Evolutionary conservation across 2,888 invertebrate species (phyloP).

Genomic region (Leucania comma): DNA sequence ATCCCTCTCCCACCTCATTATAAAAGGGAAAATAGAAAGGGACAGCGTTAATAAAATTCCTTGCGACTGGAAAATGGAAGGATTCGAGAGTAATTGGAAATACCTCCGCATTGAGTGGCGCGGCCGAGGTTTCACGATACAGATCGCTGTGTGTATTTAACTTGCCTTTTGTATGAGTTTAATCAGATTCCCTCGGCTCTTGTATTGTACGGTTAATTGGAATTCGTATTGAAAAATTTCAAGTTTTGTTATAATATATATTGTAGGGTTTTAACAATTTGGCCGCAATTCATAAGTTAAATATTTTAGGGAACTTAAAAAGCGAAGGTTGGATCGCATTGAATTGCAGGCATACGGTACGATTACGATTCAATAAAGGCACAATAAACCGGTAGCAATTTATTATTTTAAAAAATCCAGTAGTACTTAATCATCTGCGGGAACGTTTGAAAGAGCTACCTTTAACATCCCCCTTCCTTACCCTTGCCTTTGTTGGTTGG

Average conservation of each 20-base stretch:
- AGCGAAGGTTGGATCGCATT: background rate
- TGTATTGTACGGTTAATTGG: slow-evolving; percentile 80
- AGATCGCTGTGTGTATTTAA: slow-evolving; percentile 81
- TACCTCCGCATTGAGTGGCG: slow-evolving; percentile 88
- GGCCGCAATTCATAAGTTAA: slow-evolving; percentile 24
- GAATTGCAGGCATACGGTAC: slow-evolving; percentile 13
- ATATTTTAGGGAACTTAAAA: background rate
- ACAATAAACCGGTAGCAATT: no score
- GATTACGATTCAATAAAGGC: background rate
- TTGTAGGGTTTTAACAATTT: slow-evolving; percentile 40
- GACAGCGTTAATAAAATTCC: slow-evolving; percentile 84
- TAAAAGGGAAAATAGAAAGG: slow-evolving; percentile 70
- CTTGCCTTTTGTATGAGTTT: slow-evolving; percentile 86
- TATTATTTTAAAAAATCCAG: background rate
- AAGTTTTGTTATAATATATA: slow-evolving; percentile 45
- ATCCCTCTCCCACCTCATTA: slow-evolving; percentile 72
- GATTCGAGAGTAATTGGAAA: slow-evolving; percentile 90
- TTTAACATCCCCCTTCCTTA: no score
- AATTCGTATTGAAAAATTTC: slow-evolving; percentile 74
- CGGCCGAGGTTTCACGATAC: slow-evolving; percentile 82
- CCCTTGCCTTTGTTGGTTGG: no score
- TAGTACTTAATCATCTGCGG: no score
- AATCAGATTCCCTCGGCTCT: slow-evolving; percentile 81
- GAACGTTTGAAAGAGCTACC: no score
- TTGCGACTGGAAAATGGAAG: slow-evolving; percentile 86